Evolutionary conservation across 2,888 invertebrate species (phyloP).

Genomic region (Drosophila formosana): DNA sequence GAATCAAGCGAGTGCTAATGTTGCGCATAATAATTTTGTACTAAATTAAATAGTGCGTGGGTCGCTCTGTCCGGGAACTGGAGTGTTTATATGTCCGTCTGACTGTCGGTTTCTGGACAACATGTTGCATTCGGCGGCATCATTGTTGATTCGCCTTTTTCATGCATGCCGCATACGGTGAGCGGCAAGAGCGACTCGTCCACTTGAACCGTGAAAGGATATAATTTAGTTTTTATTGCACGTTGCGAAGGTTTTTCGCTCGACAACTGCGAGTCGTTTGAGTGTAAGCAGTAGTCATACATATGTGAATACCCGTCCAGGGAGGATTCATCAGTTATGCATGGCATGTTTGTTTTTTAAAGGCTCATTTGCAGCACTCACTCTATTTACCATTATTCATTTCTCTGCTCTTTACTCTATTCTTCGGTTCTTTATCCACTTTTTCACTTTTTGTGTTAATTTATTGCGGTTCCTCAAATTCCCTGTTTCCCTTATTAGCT

Average conservation of each 20-base stretch:
- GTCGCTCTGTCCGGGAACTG: conserved; percentile 45
- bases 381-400: not conserved
- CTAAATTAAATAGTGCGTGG: conserved; percentile 82
- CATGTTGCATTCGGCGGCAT: conserved; percentile 67
- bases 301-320: conserved; percentile 2
- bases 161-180: conserved; percentile 31
- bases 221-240: conserved; percentile 81
- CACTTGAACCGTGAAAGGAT: conserved; percentile 78
- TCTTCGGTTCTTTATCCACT: conserved; percentile 14
- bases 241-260: conserved; percentile 51
- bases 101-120: conserved; percentile 50
- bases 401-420: conserved; percentile 17
- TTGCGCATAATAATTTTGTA: conserved; percentile 82
- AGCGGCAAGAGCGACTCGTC: conserved; percentile 25
- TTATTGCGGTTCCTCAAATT: conserved; percentile 52
- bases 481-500: conserved; percentile 6
- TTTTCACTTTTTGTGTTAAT: conserved; percentile 53
- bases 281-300: conserved; percentile 2
- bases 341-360: conserved; percentile 66
- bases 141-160: conserved; percentile 42
- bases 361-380: conserved; percentile 56
- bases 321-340: conserved; percentile 72
- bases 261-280: not conserved
- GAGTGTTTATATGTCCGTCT: conserved; percentile 1
- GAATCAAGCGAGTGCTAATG: conserved; percentile 72